A percentile compares a stretch with the other conserved stretches of the same genome.
Evolutionary conservation across 2,797 vertebrate species (phyloP).

Genomic region (Diplodus puntazzo): DNA sequence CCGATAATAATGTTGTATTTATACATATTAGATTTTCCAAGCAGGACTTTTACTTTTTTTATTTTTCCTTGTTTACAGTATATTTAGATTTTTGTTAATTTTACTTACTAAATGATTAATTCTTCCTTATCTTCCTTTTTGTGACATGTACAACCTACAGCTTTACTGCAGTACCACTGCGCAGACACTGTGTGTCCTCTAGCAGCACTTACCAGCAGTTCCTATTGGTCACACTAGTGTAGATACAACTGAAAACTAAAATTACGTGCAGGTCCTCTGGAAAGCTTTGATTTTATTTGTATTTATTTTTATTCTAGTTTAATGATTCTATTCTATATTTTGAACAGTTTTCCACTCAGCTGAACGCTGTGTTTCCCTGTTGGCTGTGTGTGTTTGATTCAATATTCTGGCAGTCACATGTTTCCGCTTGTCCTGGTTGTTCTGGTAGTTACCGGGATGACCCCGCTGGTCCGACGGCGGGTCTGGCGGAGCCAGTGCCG

Average conservation of each 20-base stretch:
- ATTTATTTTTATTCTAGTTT: neutral
- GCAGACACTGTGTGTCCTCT: neutral
- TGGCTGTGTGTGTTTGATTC: constrained; percentile 17
- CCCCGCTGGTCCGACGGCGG: constrained; percentile 84
- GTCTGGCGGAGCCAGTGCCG: constrained; percentile 88
- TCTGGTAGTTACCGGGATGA: constrained; percentile 85
- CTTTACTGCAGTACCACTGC: neutral
- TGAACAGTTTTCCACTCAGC: neutral
- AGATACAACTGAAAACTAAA: neutral
- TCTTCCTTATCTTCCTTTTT: too few relatives aligned
- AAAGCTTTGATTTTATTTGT: too few relatives aligned
- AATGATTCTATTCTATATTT: neutral
- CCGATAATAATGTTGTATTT: too few relatives aligned
- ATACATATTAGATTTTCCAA: too few relatives aligned
- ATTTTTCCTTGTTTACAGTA: too few relatives aligned
- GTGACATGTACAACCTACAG: too few relatives aligned
- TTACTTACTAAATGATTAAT: too few relatives aligned
- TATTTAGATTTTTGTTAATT: too few relatives aligned
- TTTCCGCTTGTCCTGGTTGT: constrained; percentile 48
- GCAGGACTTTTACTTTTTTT: too few relatives aligned
- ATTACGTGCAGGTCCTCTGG: neutral
- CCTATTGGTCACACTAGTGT: neutral
- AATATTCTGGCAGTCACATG: constrained; percentile 36
- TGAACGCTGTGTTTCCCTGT: neutral
- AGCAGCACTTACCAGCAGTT: neutral